phyloP scores from a whole-genome alignment of 2,797 vertebrate genomes.

The Synaphobranchus kaupii region DNA sequence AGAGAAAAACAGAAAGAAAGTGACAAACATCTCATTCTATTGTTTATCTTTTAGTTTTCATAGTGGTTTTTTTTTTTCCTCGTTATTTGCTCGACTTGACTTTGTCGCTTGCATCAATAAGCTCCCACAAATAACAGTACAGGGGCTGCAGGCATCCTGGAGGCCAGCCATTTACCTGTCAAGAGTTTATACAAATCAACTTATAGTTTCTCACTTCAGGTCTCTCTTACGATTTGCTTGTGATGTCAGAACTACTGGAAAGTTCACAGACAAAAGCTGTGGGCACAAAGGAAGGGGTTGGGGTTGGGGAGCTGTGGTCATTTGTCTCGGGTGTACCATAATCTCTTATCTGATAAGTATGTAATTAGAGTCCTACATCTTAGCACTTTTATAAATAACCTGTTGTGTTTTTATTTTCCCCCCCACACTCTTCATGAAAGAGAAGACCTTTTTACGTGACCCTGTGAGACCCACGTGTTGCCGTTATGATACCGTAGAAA shows the following conservation, averaged over 20 bases:
- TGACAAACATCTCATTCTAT: conserved; percentile 79
- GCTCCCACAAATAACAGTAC: conserved; percentile 31
- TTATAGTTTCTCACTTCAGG: conserved; percentile 31
- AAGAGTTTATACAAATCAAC: conserved; percentile 23
- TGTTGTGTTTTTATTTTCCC: conserved; percentile 64
- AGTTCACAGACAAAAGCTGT: conserved; percentile 79
- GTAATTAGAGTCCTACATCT: conserved; percentile 78
- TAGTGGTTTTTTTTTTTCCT: conserved; percentile 27
- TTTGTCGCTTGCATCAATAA: conserved; percentile 10
- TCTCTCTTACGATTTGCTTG: conserved; percentile 45
- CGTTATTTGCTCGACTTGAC: conserved; percentile 29
- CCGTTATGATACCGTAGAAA: neutral
- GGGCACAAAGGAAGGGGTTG: conserved; percentile 36
- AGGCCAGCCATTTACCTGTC: conserved; percentile 27
- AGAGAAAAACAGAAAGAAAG: conserved; percentile 63
- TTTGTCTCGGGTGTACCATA: conserved; percentile 70
- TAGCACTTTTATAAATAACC: conserved; percentile 86
- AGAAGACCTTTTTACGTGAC: conserved; percentile 81
- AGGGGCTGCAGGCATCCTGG: conserved; percentile 52
- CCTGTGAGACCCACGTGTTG: conserved; percentile 79
- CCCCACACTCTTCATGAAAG: conserved; percentile 80
- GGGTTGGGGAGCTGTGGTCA: conserved; percentile 69
- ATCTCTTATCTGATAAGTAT: conserved; percentile 76
- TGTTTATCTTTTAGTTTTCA: conserved; percentile 62
- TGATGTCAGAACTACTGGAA: conserved; percentile 80